phyloP scores from a whole-genome alignment of 2,888 invertebrate species.

The Fragum whitleyi region DNA sequence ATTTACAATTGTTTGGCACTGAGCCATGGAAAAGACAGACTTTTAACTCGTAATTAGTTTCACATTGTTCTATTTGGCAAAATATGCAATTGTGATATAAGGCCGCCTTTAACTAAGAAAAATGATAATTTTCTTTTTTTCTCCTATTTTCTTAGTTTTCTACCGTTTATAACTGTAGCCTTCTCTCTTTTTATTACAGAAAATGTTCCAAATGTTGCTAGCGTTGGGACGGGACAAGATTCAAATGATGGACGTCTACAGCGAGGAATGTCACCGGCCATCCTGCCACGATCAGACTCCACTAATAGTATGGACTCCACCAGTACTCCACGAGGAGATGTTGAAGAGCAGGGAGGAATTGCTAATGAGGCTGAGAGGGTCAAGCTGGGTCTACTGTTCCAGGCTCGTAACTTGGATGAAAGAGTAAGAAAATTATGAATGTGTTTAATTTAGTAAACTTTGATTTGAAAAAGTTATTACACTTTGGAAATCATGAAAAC shows the following conservation, averaged over 20 bases:
- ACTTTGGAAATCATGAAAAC: too few species aligned
- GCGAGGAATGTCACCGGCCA: slow-evolving; percentile 53
- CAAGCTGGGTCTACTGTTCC: slow-evolving; percentile 76
- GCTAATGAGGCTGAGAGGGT: slow-evolving; percentile 74
- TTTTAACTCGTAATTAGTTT: too few species aligned
- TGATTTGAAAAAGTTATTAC: too few species aligned
- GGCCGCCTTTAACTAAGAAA: too few species aligned
- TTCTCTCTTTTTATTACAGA: background rate
- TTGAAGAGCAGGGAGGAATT: slow-evolving; percentile 59
- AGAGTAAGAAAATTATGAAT: slow-evolving; percentile 77
- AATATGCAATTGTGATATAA: too few species aligned
- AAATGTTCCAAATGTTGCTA: slow-evolving; percentile 8
- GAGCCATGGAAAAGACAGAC: too few species aligned
- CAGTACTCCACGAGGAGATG: slow-evolving; percentile 57
- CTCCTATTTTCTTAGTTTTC: too few species aligned
- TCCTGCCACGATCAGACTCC: slow-evolving; percentile 64
- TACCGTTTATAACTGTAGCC: too few species aligned
- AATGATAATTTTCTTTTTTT: too few species aligned
- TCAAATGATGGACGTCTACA: slow-evolving; percentile 29
- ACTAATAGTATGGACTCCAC: slow-evolving; percentile 66
- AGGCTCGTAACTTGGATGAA: slow-evolving; percentile 77
- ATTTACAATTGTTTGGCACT: too few species aligned
- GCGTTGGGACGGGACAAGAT: slow-evolving; percentile 7
- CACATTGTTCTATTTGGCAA: too few species aligned
- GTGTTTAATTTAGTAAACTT: too few species aligned